Evolutionary conservation across 2,888 invertebrate species (phyloP).

Genomic region (Nomada ferruginata): DNA sequence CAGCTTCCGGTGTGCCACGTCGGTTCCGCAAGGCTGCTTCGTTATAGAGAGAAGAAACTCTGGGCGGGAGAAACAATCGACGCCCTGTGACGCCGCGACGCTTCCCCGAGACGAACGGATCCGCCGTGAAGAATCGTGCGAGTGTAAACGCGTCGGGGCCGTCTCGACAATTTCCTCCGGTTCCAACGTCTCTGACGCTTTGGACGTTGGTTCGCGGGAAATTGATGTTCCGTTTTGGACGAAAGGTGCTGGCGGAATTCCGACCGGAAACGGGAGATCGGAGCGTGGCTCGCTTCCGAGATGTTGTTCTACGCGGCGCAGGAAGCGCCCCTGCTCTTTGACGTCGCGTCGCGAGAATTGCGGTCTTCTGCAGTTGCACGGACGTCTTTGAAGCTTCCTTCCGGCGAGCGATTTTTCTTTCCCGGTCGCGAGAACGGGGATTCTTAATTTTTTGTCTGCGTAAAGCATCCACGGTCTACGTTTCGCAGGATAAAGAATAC

Average conservation of each 20-base stretch:
- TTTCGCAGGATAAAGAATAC: too few relatives aligned
- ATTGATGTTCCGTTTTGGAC: conserved; percentile 5
- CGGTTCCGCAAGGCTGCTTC: conserved; percentile 2
- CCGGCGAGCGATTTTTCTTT: background rate
- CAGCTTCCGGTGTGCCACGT: background rate
- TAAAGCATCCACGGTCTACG: too few relatives aligned
- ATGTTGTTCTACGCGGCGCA: background rate
- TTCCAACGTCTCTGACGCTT: background rate
- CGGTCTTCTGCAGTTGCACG: background rate
- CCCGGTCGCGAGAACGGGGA: background rate
- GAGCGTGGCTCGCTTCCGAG: background rate
- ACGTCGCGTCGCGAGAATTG: background rate
- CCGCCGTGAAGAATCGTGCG: conserved; percentile 1
- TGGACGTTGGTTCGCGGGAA: background rate
- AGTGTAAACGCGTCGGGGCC: background rate
- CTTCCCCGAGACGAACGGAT: background rate
- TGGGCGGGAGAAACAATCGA: conserved; percentile 4
- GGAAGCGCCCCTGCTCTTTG: background rate
- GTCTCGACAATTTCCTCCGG: background rate
- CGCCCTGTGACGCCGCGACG: background rate
- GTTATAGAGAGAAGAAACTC: background rate
- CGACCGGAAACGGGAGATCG: background rate
- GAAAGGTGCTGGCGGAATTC: background rate
- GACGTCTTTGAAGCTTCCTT: background rate
- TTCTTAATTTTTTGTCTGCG: background rate